Conservation (phyloP, 2,888 invertebrate species). For the Andrena marginata region DNA sequence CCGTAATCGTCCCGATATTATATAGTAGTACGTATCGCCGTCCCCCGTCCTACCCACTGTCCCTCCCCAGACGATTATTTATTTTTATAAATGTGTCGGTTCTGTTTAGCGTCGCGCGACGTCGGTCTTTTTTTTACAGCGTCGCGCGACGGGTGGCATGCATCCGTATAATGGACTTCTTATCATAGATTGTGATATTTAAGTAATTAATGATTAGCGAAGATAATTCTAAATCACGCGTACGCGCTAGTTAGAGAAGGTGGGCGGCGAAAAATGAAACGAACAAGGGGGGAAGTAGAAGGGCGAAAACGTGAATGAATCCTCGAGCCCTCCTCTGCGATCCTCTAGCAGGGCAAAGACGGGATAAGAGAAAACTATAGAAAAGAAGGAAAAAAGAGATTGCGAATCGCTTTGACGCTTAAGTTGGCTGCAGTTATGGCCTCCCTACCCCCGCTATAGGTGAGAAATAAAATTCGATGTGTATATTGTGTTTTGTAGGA, state of each 20-base stretch:
- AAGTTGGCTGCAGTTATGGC: constrained; percentile 1
- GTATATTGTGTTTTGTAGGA: constrained; percentile 36
- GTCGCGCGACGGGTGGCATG: constrained; percentile 42
- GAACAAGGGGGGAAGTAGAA: neutral
- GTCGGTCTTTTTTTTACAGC: constrained; percentile 22
- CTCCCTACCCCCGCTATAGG: neutral
- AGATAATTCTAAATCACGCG: constrained; percentile 66
- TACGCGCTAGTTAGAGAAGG: constrained; percentile 32
- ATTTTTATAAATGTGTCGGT: constrained; percentile 65
- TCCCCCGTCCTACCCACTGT: neutral
- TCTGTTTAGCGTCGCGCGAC: constrained; percentile 54
- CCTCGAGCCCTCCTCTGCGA: neutral
- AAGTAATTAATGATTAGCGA: constrained; percentile 74
- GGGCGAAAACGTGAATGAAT: neutral
- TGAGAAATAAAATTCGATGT: constrained; percentile 6
- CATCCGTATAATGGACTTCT: constrained; percentile 66
- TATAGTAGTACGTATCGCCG: constrained; percentile 16
- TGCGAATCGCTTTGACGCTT: constrained; percentile 25
- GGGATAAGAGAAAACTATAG: neutral
- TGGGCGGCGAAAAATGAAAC: neutral
- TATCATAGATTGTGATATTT: constrained; percentile 84
- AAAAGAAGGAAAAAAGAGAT: neutral
- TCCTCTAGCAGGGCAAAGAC: neutral
- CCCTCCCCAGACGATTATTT: constrained; percentile 61
- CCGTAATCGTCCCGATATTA: constrained; percentile 33